These are phyloP conservation scores for Solenopsis fugax DNA, from an alignment of 1,140 invertebrate genomes.

Conservation along the genomic window DNA sequence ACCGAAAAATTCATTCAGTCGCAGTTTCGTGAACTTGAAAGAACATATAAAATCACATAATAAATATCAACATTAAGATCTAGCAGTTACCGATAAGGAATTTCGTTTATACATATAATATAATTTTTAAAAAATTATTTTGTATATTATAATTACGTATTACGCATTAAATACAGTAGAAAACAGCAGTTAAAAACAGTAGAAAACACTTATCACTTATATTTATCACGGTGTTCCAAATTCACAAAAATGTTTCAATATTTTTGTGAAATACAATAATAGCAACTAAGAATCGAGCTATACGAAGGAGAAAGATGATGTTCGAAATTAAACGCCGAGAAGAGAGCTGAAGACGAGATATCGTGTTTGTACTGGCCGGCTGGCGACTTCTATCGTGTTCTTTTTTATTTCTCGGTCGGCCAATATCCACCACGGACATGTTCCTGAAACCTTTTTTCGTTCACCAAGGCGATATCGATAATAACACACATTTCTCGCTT, in stretches of 20 bases:
- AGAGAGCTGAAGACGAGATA: slow-evolving; percentile 14
- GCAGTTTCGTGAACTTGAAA: no score
- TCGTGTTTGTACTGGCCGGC: slow-evolving; percentile 18
- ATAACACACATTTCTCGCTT: slow-evolving; percentile 40
- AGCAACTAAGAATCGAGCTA: not conserved
- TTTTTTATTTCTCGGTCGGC: slow-evolving; percentile 35
- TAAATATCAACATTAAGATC: no score
- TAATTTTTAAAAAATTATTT: not conserved
- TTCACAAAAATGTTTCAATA: not conserved
- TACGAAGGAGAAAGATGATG: not conserved
- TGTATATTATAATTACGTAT: not conserved
- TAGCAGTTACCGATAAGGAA: no score
- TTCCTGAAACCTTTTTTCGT: slow-evolving; percentile 27
- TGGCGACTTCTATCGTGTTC: slow-evolving; percentile 44
- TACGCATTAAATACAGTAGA: not conserved
- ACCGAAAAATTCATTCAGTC: no score
- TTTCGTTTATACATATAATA: no score
- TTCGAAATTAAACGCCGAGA: slow-evolving; percentile 34
- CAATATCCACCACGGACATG: slow-evolving; percentile 26
- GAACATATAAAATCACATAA: no score
- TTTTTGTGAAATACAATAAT: not conserved
- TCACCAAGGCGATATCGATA: slow-evolving; percentile 35
- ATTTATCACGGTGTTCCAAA: not conserved
- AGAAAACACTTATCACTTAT: not conserved
- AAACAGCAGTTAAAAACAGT: not conserved